phyloP scores from a whole-genome alignment of 2,888 invertebrate species.

The Cryptosula pallasiana region DNA sequence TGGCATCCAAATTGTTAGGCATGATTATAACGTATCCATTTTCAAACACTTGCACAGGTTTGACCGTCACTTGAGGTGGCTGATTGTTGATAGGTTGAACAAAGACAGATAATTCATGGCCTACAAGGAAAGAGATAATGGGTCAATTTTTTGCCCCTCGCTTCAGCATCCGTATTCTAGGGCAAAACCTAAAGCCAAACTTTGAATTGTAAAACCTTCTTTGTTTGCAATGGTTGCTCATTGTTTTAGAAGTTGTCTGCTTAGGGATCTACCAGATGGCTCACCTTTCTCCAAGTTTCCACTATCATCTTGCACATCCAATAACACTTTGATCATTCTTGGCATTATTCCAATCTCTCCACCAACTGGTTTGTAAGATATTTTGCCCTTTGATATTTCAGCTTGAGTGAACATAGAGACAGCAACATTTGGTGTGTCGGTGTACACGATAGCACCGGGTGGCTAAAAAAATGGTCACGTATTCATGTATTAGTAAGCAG shows the following conservation, averaged over 20 bases:
- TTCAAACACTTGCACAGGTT: constrained; percentile 41
- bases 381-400: constrained; percentile 50
- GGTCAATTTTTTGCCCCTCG: not conserved
- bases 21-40: constrained; percentile 41
- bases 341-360: constrained; percentile 46
- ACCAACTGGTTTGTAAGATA: constrained; percentile 48
- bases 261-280: too few species aligned
- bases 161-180: too few species aligned
- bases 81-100: constrained; percentile 49
- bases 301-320: constrained; percentile 45
- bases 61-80: constrained; percentile 46
- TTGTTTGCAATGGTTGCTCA: not conserved
- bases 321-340: constrained; percentile 47
- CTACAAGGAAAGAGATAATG: not conserved
- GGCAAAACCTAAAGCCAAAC: too few species aligned
- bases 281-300: constrained; percentile 36
- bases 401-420: constrained; percentile 45
- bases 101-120: constrained; percentile 31
- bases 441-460: constrained; percentile 4
- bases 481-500: too few species aligned
- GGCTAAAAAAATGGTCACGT: not conserved
- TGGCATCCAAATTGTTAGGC: constrained; percentile 40
- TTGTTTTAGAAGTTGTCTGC: too few species aligned
- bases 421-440: not conserved
- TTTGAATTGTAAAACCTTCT: not conserved